A percentile compares a stretch with the other conserved stretches of the same genome.
These are phyloP conservation scores for Aramus guarauna DNA, from an alignment of 2,113 vertebrate species.

Conservation along the genomic window DNA sequence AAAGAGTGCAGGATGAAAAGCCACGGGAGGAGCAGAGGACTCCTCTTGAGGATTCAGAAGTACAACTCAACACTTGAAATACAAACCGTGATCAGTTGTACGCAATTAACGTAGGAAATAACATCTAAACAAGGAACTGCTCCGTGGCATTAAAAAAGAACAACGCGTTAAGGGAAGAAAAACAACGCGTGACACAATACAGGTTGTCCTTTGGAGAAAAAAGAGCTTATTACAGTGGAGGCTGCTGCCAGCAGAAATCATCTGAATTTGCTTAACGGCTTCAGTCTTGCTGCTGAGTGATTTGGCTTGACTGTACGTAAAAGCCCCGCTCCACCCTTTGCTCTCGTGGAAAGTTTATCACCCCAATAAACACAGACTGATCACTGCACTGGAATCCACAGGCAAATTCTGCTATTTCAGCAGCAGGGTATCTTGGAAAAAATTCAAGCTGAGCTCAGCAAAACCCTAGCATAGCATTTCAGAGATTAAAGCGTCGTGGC, in stretches of 20 bases:
- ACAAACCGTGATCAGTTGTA: background rate
- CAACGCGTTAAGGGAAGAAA: background rate
- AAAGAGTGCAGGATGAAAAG: background rate
- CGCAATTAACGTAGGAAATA: background rate
- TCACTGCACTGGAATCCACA: background rate
- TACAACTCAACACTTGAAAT: background rate
- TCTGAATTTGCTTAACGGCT: background rate
- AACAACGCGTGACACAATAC: accelerated
- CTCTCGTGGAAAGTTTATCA: background rate
- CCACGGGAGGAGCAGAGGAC: background rate
- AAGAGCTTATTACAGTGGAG: background rate
- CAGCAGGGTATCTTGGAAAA: conserved; percentile 27
- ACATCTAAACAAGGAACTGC: background rate
- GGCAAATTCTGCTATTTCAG: conserved; percentile 37
- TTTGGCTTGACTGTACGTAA: background rate
- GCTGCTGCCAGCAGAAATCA: background rate
- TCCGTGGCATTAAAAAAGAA: background rate
- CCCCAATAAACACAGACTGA: conserved; percentile 1
- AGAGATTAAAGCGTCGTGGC: background rate
- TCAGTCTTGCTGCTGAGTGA: background rate
- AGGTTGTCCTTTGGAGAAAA: background rate
- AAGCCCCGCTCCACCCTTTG: background rate
- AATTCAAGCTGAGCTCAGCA: conserved; percentile 31
- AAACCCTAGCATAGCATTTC: background rate
- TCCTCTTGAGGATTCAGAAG: background rate